A percentile compares a stretch with the other conserved stretches of the same genome.
These are phyloP conservation scores for Coregonus ussuriensis DNA, from an alignment of 2,797 vertebrate species.

Conservation along the genomic window DNA sequence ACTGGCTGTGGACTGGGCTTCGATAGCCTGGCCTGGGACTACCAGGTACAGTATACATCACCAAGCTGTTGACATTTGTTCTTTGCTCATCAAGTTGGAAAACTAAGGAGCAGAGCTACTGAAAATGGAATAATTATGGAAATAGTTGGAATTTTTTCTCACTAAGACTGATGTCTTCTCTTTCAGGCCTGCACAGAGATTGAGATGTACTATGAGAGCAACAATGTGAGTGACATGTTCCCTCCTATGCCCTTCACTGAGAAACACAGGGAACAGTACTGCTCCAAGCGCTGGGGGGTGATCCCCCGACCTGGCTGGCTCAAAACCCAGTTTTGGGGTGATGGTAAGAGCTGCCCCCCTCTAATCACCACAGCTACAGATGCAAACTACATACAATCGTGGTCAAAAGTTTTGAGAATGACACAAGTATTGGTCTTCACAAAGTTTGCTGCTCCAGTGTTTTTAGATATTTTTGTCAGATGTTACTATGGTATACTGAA, in stretches of 20 bases:
- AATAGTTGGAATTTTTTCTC: not conserved
- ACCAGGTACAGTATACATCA: constrained; percentile 78
- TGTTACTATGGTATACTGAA: no score
- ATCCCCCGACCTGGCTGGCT: constrained; percentile 82
- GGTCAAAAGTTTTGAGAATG: no score
- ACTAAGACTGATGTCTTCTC: not conserved
- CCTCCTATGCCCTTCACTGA: constrained; percentile 82
- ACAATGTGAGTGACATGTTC: constrained; percentile 91
- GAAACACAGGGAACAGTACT: constrained; percentile 77
- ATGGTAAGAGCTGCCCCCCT: constrained; percentile 66
- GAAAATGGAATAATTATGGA: not conserved
- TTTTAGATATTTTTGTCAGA: no score
- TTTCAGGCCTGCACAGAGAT: constrained; percentile 91
- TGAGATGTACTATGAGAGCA: constrained; percentile 86
- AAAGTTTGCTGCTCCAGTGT: no score
- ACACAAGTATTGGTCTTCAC: no score
- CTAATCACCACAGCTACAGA: not conserved
- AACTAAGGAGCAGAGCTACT: constrained; percentile 8
- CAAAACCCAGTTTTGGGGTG: constrained; percentile 83
- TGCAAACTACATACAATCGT: not conserved
- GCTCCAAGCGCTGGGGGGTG: constrained; percentile 82
- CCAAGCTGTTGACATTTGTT: not conserved
- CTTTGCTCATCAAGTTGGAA: not conserved
- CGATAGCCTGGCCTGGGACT: constrained; percentile 90
- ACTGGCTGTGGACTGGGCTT: constrained; percentile 86